These are phyloP conservation scores for Uloborus plumipes DNA, from an alignment of 2,888 invertebrate genomes.

Conservation along the genomic window DNA sequence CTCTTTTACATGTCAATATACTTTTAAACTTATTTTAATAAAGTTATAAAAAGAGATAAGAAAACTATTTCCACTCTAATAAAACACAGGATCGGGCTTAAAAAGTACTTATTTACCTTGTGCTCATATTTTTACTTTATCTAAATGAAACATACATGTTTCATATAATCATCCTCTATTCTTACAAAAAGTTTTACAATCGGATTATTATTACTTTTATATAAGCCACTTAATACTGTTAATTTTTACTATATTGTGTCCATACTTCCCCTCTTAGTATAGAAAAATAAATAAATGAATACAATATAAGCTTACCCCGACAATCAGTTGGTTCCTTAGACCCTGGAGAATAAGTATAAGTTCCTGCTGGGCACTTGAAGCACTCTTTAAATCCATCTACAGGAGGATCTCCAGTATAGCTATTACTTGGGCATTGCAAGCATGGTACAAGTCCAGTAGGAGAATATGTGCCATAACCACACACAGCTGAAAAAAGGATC, in stretches of 20 bases:
- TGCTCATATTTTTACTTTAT: too few relatives aligned
- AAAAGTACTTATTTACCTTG: too few relatives aligned
- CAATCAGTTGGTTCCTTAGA: conserved; percentile 86
- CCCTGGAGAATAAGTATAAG: conserved; percentile 90
- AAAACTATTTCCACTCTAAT: too few relatives aligned
- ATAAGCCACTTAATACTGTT: not conserved
- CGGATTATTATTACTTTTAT: not conserved
- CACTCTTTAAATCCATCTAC: conserved; percentile 93
- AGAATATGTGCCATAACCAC: conserved; percentile 95
- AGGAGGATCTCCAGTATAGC: conserved; percentile 89
- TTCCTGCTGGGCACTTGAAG: conserved; percentile 89
- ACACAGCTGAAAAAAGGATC: conserved; percentile 77
- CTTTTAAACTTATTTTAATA: too few relatives aligned
- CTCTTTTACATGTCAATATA: too few relatives aligned
- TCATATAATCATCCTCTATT: too few relatives aligned
- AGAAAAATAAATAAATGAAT: not conserved
- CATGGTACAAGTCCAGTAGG: conserved; percentile 94
- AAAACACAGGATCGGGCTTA: too few relatives aligned
- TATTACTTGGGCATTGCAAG: conserved; percentile 92
- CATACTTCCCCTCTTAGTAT: not conserved
- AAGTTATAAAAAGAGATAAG: too few relatives aligned
- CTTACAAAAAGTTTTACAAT: not conserved
- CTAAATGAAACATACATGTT: too few relatives aligned
- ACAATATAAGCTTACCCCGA: conserved; percentile 73
- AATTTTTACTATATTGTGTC: too few relatives aligned